These are phyloP conservation scores for Acleris cristana DNA, from an alignment of 2,888 invertebrate genomes.

Conservation along the genomic window DNA sequence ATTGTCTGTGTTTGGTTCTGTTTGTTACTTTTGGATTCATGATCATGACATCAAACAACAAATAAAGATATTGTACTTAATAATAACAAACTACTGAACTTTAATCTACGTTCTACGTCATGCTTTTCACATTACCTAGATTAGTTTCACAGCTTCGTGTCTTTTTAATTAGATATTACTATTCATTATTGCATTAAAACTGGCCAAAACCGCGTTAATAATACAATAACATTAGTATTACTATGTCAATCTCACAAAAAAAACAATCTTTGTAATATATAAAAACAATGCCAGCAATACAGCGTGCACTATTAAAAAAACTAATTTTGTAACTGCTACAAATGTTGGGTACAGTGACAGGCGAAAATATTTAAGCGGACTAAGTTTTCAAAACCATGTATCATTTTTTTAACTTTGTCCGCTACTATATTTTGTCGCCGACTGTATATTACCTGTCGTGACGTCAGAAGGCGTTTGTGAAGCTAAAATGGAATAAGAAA, in stretches of 20 bases:
- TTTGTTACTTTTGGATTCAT: not conserved
- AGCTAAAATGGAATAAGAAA: slow-evolving; percentile 50
- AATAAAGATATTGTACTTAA: not conserved
- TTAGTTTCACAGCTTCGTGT: too few species aligned
- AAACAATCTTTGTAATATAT: not conserved
- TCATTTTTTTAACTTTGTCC: too few species aligned
- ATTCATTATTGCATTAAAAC: too few species aligned
- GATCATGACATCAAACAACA: too few species aligned
- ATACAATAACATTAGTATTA: too few species aligned
- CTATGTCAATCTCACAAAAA: too few species aligned
- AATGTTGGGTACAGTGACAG: slow-evolving; percentile 8
- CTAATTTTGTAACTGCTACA: slow-evolving; percentile 11
- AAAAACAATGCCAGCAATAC: not conserved
- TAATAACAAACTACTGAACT: not conserved
- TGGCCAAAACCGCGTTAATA: too few species aligned
- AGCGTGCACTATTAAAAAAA: slow-evolving; percentile 12
- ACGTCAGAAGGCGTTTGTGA: slow-evolving; percentile 56
- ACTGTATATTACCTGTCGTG: slow-evolving; percentile 46
- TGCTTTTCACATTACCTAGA: not conserved
- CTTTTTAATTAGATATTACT: too few species aligned
- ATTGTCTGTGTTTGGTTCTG: slow-evolving; percentile 1
- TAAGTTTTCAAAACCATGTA: too few species aligned
- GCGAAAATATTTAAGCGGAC: too few species aligned
- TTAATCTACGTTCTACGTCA: not conserved
- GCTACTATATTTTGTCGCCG: too few species aligned